Evolutionary conservation across 2,888 invertebrate genomes (phyloP).

Genomic region (Cheilosia soror): DNA sequence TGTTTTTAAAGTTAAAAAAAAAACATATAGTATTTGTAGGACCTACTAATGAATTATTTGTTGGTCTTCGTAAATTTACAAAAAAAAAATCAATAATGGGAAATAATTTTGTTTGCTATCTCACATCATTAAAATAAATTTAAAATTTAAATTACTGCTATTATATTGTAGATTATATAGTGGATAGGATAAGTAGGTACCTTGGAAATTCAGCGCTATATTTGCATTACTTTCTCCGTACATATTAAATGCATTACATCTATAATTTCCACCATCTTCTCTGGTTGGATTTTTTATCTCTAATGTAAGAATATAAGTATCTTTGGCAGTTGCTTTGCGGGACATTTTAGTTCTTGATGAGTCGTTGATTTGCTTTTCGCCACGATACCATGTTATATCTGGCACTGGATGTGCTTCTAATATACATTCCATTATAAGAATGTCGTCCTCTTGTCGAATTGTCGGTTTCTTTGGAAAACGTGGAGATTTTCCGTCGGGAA

Average conservation of each 20-base stretch:
- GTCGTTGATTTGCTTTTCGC: conserved; percentile 92
- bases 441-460: conserved; percentile 96
- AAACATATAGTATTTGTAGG: conserved; percentile 15
- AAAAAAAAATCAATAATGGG: conserved; percentile 6
- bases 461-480: conserved; percentile 98
- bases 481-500: conserved; percentile 97
- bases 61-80: conserved; percentile 42
- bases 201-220: conserved; percentile 99
- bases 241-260: conserved; percentile 99
- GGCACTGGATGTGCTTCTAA: conserved; percentile 98
- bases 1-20: background rate
- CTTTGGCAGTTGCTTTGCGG: conserved; percentile 94
- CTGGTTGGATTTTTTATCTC: conserved; percentile 97
- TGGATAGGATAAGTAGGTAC: conserved; percentile 84
- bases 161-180: conserved; percentile 16
- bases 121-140: conserved; percentile 16
- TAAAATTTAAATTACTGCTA: background rate
- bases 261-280: conserved; percentile 99
- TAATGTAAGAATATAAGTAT: conserved; percentile 95
- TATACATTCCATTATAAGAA: conserved; percentile 97
- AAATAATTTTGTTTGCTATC: conserved; percentile 14
- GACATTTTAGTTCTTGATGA: conserved; percentile 94
- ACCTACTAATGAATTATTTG: conserved; percentile 64
- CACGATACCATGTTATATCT: conserved; percentile 98
- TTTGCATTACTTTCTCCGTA: conserved; percentile 99